Percentiles rank a stretch among this genome's conserved stretches.
These are phyloP conservation scores for Ceyx erithaca DNA, from an alignment of 2,797 vertebrate genomes.

Conservation along the genomic window DNA sequence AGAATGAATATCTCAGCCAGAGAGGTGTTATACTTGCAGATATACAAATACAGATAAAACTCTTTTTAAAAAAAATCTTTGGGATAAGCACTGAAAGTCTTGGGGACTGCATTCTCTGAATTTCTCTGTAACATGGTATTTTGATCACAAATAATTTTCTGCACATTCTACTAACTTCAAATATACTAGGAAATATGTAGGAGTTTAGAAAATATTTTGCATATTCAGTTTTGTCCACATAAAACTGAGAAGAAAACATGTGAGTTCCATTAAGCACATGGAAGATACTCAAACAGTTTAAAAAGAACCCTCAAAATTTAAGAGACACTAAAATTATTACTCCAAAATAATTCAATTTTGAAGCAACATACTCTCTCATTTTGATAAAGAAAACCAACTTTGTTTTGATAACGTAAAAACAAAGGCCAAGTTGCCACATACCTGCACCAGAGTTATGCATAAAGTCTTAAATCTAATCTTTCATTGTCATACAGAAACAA, in stretches of 20 bases:
- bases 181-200: neutral
- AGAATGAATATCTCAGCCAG: neutral
- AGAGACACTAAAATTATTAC: neutral
- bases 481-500: neutral
- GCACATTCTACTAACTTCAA: neutral
- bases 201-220: neutral
- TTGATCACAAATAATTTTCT: neutral
- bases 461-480: neutral
- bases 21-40: neutral
- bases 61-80: neutral
- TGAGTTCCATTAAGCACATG: neutral
- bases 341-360: neutral
- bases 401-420: neutral
- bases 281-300: neutral
- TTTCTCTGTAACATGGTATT: neutral
- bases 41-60: neutral
- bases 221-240: neutral
- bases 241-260: neutral
- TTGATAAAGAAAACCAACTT: neutral
- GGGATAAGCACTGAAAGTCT: neutral
- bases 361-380: neutral
- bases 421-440: neutral
- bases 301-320: neutral
- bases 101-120: neutral
- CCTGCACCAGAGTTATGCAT: neutral